Percentiles rank a stretch among this genome's conserved stretches.
Evolutionary conservation across 2,888 invertebrate species (phyloP).

Genomic region (Nephrotoma guestfalica): DNA sequence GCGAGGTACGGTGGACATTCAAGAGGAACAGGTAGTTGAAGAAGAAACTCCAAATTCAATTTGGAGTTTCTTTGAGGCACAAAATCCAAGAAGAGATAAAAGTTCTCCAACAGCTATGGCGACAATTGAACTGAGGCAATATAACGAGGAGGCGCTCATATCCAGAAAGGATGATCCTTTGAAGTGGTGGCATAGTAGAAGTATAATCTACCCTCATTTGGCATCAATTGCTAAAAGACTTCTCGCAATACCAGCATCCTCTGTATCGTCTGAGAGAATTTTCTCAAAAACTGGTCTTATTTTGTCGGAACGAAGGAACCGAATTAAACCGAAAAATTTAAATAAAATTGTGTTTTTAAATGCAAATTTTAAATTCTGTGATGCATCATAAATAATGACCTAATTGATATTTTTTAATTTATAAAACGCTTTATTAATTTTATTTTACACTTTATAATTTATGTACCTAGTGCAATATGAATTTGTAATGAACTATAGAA

Average conservation of each 20-base stretch:
- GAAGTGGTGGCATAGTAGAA: neutral
- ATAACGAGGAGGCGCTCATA: too few relatives aligned
- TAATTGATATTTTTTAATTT: neutral
- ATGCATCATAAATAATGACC: neutral
- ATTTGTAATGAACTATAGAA: neutral
- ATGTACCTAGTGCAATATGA: neutral
- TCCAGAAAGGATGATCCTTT: too few relatives aligned
- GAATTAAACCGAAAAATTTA: too few relatives aligned
- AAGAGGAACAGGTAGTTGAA: neutral
- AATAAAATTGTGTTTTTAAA: too few relatives aligned
- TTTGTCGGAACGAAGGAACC: too few relatives aligned
- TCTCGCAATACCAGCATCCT: too few relatives aligned
- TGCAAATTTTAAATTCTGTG: too few relatives aligned
- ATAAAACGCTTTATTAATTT: neutral
- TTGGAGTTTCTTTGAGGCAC: neutral
- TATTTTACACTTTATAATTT: neutral
- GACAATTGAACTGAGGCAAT: too few relatives aligned
- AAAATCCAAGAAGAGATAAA: neutral
- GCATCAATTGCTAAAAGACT: neutral
- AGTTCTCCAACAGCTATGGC: neutral
- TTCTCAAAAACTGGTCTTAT: too few relatives aligned
- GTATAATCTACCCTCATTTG: neutral
- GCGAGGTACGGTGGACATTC: neutral
- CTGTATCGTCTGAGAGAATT: too few relatives aligned
- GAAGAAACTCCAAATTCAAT: neutral